Evolutionary conservation across 2,888 invertebrate genomes (phyloP).

Genomic region (Meliscaeva auricollis): DNA sequence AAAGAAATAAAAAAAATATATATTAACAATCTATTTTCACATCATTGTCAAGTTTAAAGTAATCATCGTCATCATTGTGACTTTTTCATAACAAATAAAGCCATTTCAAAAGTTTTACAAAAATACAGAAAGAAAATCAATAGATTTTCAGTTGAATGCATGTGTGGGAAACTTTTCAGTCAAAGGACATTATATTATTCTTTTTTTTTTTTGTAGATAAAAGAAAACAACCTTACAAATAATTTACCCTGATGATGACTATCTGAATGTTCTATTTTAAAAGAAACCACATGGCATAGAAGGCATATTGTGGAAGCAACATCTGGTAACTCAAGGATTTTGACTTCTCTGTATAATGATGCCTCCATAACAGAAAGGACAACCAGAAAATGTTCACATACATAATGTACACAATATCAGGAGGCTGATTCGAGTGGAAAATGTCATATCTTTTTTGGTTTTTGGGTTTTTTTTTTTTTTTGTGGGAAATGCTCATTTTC

Average conservation of each 20-base stretch:
- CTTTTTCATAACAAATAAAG: slow-evolving; percentile 30
- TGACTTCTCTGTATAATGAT: background rate
- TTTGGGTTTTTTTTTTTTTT: slow-evolving; percentile 40
- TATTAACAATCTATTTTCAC: slow-evolving; percentile 12
- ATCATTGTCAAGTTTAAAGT: slow-evolving; percentile 24
- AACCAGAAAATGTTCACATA: background rate
- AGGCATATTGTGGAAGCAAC: slow-evolving; percentile 34
- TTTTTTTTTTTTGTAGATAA: background rate
- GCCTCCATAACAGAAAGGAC: slow-evolving; percentile 11
- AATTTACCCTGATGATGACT: slow-evolving; percentile 5
- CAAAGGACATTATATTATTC: slow-evolving; percentile 41
- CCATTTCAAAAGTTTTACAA: slow-evolving; percentile 22
- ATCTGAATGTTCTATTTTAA: slow-evolving; percentile 34
- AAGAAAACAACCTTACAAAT: slow-evolving; percentile 4
- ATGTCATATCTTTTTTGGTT: slow-evolving; percentile 21
- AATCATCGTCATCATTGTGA: background rate
- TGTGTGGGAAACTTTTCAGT: slow-evolving; percentile 20
- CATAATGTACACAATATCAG: background rate
- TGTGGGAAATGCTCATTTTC: slow-evolving; percentile 44
- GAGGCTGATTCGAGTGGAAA: slow-evolving; percentile 57
- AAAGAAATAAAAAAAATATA: slow-evolving; percentile 1
- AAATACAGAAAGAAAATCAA: slow-evolving; percentile 53
- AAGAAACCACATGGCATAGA: slow-evolving; percentile 16
- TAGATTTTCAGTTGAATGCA: slow-evolving; percentile 33
- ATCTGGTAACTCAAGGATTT: slow-evolving; percentile 47